Percentiles rank a stretch among this genome's conserved stretches.
These are phyloP conservation scores for Anguilla pacifica DNA, from an alignment of 2,797 vertebrate species.

Conservation along the genomic window DNA sequence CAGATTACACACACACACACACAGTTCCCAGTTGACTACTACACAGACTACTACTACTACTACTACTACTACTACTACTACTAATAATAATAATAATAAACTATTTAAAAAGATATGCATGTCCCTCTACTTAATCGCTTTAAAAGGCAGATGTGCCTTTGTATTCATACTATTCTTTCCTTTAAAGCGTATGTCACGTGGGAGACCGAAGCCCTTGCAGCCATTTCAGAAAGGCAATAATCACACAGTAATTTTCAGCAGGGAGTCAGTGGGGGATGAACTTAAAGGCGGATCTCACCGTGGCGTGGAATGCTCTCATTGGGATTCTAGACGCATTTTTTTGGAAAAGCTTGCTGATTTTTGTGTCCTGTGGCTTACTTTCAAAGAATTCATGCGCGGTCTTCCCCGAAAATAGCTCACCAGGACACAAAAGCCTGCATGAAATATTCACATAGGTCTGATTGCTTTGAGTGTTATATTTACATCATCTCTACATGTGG, in stretches of 20 bases:
- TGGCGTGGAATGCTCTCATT: constrained; percentile 9
- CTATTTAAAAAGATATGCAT: constrained; percentile 7
- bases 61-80: neutral
- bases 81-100: neutral
- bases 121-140: neutral
- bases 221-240: constrained; percentile 22
- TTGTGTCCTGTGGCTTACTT: constrained; percentile 1
- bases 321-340: constrained; percentile 22
- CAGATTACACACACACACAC: constrained; percentile 7
- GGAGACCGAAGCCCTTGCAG: constrained; percentile 21
- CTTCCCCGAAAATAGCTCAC: constrained; percentile 24
- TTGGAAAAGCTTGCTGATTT: constrained; percentile 13
- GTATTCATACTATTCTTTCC: constrained; percentile 7
- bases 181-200: constrained; percentile 25
- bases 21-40: neutral
- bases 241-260: constrained; percentile 18
- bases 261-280: constrained; percentile 17
- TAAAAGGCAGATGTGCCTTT: constrained; percentile 22
- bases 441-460: constrained; percentile 4
- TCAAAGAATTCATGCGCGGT: constrained; percentile 26
- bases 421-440: neutral
- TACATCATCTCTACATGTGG: constrained; percentile 3
- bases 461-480: constrained; percentile 11
- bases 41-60: neutral
- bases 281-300: constrained; percentile 3